phyloP scores from a whole-genome alignment of 1,140 invertebrate species.

The Apocrypta bakeri region DNA sequence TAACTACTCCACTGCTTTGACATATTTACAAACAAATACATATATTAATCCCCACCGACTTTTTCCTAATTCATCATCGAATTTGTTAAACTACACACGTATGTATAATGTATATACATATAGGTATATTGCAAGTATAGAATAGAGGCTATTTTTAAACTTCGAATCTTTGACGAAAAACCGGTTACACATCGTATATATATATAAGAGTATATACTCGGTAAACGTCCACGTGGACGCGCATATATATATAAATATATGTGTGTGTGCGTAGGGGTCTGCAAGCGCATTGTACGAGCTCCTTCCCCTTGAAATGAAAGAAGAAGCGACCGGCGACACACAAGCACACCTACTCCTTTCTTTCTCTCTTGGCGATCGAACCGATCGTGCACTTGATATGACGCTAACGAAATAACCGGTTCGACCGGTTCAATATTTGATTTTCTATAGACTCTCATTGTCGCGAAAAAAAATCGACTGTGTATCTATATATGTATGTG shows the following conservation, averaged over 20 bases:
- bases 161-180: too few relatives aligned
- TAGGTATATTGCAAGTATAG: too few relatives aligned
- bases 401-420: slow-evolving; percentile 49
- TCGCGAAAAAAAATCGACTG: neutral
- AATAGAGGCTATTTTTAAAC: too few relatives aligned
- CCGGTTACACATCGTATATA: too few relatives aligned
- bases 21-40: too few relatives aligned
- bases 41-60: too few relatives aligned
- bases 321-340: neutral
- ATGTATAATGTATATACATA: too few relatives aligned
- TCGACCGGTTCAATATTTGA: slow-evolving; percentile 39
- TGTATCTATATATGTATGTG: neutral
- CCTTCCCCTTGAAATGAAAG: neutral
- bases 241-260: too few relatives aligned
- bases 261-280: neutral
- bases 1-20: too few relatives aligned
- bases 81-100: too few relatives aligned
- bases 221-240: neutral
- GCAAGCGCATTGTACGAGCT: neutral
- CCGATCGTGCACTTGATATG: slow-evolving; percentile 41
- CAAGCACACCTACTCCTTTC: slow-evolving; percentile 18
- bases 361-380: neutral
- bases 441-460: slow-evolving; percentile 25
- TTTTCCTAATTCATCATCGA: too few relatives aligned
- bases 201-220: too few relatives aligned